phyloP scores from a whole-genome alignment of 1,140 invertebrate species.

The Listronotus oregonensis region DNA sequence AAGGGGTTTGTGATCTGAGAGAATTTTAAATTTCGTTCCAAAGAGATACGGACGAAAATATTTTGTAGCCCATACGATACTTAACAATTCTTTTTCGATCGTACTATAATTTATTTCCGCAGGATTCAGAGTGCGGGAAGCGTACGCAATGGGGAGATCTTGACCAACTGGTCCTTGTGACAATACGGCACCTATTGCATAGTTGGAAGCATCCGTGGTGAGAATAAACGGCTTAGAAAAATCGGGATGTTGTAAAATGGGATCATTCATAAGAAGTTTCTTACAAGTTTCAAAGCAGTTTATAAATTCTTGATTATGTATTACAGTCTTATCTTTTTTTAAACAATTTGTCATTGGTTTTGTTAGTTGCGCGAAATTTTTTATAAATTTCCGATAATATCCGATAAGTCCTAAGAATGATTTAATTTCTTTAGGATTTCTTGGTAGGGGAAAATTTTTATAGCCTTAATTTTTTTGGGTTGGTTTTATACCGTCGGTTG shows the following conservation, averaged over 20 bases:
- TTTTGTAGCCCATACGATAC: slow-evolving; percentile 10
- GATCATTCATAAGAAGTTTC: slow-evolving; percentile 38
- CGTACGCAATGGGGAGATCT: neutral
- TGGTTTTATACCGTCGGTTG: slow-evolving; percentile 18
- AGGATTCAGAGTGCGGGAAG: no score
- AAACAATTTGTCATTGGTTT: slow-evolving; percentile 45
- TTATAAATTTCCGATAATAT: slow-evolving; percentile 36
- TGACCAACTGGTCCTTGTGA: slow-evolving; percentile 8
- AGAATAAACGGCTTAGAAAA: slow-evolving; percentile 14
- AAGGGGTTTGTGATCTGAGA: no score
- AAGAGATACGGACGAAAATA: no score
- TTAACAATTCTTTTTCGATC: slow-evolving; percentile 37
- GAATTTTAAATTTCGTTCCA: no score
- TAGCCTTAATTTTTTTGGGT: slow-evolving; percentile 19
- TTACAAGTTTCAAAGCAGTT: slow-evolving; percentile 28
- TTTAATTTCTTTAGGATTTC: neutral
- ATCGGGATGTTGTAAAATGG: slow-evolving; percentile 1
- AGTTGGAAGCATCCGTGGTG: slow-evolving; percentile 14
- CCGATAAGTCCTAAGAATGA: slow-evolving; percentile 34
- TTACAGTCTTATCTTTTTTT: slow-evolving; percentile 42
- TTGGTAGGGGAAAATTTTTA: slow-evolving; percentile 7
- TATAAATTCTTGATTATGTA: slow-evolving; percentile 17
- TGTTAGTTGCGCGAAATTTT: slow-evolving; percentile 42
- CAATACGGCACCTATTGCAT: slow-evolving; percentile 25
- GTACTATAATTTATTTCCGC: no score